Base-by-base conservation (phyloP, 2,113 vertebrate genomes). In the Aythya baeri region DNA sequence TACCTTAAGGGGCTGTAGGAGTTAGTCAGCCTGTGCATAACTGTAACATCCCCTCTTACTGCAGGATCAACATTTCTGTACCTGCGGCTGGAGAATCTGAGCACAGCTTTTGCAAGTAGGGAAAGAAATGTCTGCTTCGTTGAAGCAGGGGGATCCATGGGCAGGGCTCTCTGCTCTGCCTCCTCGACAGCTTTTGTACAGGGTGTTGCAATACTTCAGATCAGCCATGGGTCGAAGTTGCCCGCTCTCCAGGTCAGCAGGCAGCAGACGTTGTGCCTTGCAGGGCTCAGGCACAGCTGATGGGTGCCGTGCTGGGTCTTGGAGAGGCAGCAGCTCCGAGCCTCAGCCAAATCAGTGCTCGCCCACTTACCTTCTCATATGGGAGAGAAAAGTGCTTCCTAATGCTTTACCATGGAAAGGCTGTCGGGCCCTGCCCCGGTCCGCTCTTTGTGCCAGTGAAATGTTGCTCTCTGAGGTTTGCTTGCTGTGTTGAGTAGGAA, bases 101-200 rank as follows among this genome's bases (percentile, higher is more conserved):
- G 70, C 66, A 36, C 34, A 67, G 50, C 34, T 91, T 91, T 75
- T 86, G 15, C 68, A 74, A 67, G 36, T 1, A 67, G 68, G 31
- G 4, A 46, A 61, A 74, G 58, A n/a, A 70, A 82, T 36, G 4
- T 66, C 50, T 65, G 50, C 36, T 7, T 18, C 0, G 0, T 74
- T 0, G 0, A 27, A 85, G 67, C 31, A 73, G 83, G 68, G 43
- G 23, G 44, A 44, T 82, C 27, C n/a, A 7, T 0, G 0, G 44
- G 63, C 26, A 36, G 14, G 21, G 6, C 2, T 4, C n/a, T 67
- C 52, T 72, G 52, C 49, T 74, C 20, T 41, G 23, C 73, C 34
- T 76, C n/a, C 46, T 82, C 25, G 0, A 15, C 57, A 46, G 8
- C 31, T 67, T 31, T 58, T 32, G 36, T 32, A 17, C 31, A 55